A percentile compares a stretch with the other conserved stretches of the same genome.
Evolutionary conservation across 2,797 vertebrate species (phyloP).

Genomic region (Tamandua tetradactyla): DNA sequence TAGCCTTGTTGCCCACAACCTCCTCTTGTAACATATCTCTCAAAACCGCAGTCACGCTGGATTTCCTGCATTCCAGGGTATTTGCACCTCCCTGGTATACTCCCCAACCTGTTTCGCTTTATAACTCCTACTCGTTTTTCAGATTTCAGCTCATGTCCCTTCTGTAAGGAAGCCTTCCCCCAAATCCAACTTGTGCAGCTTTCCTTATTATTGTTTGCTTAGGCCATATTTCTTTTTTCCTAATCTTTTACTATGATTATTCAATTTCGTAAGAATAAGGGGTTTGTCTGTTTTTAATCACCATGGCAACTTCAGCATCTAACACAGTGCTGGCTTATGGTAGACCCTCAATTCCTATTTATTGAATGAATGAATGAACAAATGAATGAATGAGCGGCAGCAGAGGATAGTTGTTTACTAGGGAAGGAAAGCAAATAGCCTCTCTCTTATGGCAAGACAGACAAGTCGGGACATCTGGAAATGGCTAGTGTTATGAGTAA

Average conservation of each 20-base stretch:
- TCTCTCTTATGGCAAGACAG: neutral
- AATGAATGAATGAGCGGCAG: neutral
- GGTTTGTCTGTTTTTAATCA: neutral
- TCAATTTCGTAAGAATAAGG: neutral
- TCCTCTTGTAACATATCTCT: neutral
- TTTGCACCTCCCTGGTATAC: neutral
- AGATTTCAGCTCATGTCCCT: neutral
- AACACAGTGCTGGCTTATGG: neutral
- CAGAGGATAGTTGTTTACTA: neutral
- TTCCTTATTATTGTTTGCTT: neutral
- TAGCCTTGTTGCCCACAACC: neutral
- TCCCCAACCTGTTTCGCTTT: neutral
- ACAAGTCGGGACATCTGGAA: neutral
- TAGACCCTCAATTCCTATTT: neutral
- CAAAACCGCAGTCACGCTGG: neutral
- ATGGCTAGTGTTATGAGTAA: neutral
- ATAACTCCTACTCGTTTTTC: neutral
- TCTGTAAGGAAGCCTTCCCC: neutral
- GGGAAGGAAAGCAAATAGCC: neutral
- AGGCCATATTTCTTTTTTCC: neutral
- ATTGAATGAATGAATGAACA: neutral
- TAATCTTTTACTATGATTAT: neutral
- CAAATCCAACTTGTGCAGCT: neutral
- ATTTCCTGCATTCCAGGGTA: neutral
- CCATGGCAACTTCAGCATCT: slow-evolving; percentile 21